A percentile compares a stretch with the other conserved stretches of the same genome.
Evolutionary conservation across 2,888 invertebrate genomes (phyloP).

Genomic region (Clistopyga incitator): DNA sequence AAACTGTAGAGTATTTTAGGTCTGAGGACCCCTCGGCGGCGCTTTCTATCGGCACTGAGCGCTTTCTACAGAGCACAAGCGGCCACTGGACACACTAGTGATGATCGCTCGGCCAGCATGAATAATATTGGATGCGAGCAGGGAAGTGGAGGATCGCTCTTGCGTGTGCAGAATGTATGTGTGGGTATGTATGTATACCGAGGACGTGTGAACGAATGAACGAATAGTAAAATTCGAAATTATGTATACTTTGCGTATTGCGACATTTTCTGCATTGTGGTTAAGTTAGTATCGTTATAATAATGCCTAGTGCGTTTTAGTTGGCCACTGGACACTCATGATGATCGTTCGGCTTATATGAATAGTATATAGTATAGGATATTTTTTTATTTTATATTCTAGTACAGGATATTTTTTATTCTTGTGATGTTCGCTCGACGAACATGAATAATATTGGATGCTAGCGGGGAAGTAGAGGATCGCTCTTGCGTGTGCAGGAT

Average conservation of each 20-base stretch:
- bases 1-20: slow-evolving; percentile 56
- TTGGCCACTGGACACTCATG: too few relatives aligned
- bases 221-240: too few relatives aligned
- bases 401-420: too few relatives aligned
- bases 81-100: slow-evolving; percentile 21
- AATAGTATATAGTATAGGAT: too few relatives aligned
- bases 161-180: too few relatives aligned
- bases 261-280: too few relatives aligned
- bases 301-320: too few relatives aligned
- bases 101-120: neutral
- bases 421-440: neutral
- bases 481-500: too few relatives aligned
- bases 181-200: slow-evolving; percentile 1
- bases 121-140: slow-evolving; percentile 13
- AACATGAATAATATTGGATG: slow-evolving; percentile 17
- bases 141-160: neutral
- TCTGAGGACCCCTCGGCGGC: slow-evolving; percentile 1
- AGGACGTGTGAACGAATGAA: neutral
- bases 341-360: too few relatives aligned
- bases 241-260: too few relatives aligned
- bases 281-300: too few relatives aligned
- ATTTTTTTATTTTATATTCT: too few relatives aligned
- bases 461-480: neutral
- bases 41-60: slow-evolving; percentile 55
- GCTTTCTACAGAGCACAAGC: slow-evolving; percentile 38